Conservation (phyloP, 2,113 vertebrate genomes). For the Aldabrachelys gigantea region DNA sequence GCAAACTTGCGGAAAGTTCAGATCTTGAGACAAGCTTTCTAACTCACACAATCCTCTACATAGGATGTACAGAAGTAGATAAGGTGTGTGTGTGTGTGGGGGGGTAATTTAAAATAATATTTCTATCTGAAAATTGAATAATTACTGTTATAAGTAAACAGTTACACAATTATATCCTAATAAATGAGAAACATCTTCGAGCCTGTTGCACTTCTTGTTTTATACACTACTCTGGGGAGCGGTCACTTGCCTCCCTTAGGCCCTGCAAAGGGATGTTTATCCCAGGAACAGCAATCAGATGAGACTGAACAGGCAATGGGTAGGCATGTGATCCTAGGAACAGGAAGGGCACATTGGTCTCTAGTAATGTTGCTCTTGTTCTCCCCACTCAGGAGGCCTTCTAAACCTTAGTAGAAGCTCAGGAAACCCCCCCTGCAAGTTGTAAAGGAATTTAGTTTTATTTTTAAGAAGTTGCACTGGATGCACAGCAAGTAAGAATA, state of each 20-base stretch:
- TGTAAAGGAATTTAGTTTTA: not conserved
- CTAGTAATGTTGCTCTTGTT: not conserved
- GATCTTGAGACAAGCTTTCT: not conserved
- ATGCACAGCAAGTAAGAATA: not conserved
- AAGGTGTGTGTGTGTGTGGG: too few relatives aligned
- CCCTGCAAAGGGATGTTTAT: fast-evolving
- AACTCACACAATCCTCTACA: not conserved
- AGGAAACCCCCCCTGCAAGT: fast-evolving
- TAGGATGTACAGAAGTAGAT: not conserved
- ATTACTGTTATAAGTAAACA: not conserved
- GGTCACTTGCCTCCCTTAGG: not conserved
- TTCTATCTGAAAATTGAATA: not conserved
- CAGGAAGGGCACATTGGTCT: not conserved
- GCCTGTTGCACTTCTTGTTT: not conserved
- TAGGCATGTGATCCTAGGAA: not conserved
- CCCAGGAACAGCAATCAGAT: not conserved
- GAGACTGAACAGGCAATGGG: not conserved
- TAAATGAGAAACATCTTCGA: not conserved
- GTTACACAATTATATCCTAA: not conserved
- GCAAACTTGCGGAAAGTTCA: not conserved
- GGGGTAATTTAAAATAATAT: not conserved
- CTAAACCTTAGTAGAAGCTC: not conserved
- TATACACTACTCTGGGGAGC: not conserved
- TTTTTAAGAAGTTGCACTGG: not conserved
- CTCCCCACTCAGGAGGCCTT: not conserved